Evolutionary conservation across 2,113 vertebrate species (phyloP).

Genomic region (Furnarius figulus): DNA sequence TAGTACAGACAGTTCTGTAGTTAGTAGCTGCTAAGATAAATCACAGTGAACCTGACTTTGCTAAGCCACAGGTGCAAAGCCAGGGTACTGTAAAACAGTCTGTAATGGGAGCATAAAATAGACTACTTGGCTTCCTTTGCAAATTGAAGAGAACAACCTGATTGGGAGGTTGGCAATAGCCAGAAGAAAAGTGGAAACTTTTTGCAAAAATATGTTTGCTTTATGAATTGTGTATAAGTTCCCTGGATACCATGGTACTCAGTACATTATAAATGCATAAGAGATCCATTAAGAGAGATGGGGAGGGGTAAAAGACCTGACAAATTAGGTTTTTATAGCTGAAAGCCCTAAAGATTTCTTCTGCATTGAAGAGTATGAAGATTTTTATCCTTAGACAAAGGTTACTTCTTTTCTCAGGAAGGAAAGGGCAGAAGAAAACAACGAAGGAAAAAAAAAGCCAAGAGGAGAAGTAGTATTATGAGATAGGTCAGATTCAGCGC

Average conservation of each 20-base stretch:
- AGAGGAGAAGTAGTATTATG: not conserved
- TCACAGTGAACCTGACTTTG: not conserved
- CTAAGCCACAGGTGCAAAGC: not conserved
- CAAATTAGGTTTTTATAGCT: constrained; percentile 24
- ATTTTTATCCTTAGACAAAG: constrained; percentile 21
- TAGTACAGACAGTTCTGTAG: not conserved
- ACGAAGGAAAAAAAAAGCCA: not conserved
- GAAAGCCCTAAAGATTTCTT: constrained; percentile 40
- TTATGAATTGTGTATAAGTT: constrained; percentile 40
- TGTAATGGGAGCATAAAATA: not conserved
- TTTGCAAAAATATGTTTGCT: not conserved
- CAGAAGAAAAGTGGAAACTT: not conserved
- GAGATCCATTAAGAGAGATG: constrained; percentile 39
- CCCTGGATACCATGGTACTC: not conserved
- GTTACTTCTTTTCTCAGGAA: not conserved
- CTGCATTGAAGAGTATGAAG: not conserved
- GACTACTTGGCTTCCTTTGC: not conserved
- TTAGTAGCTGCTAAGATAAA: not conserved
- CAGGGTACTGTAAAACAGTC: not conserved
- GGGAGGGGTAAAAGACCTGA: fast-evolving
- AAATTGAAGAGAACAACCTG: not conserved
- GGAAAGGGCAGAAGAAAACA: not conserved
- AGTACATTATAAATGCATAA: constrained; percentile 46
- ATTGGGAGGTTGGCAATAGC: not conserved
- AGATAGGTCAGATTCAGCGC: not conserved